A percentile compares a stretch with the other conserved stretches of the same genome.
Evolutionary conservation across 2,797 vertebrate species (phyloP).

Genomic region (Centropyge bicolor): DNA sequence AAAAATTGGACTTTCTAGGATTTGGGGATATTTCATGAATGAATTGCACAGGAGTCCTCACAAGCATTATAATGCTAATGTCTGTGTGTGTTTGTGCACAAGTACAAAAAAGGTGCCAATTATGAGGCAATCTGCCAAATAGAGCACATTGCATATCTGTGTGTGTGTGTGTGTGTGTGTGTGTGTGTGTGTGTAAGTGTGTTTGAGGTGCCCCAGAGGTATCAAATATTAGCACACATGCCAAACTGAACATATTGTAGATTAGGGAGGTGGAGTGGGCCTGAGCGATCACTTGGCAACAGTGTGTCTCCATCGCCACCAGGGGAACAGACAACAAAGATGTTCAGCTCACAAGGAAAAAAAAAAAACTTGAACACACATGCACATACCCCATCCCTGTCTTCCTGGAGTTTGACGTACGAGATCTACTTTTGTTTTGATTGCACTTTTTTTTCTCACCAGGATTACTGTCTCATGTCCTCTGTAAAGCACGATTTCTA

Average conservation of each 20-base stretch:
- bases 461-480: conserved; percentile 1
- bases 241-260: conserved; percentile 80
- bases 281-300: conserved; percentile 68
- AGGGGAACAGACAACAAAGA: conserved; percentile 55
- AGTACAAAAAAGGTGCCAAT: conserved; percentile 55
- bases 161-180: conserved; percentile 33
- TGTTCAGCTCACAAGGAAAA: conserved; percentile 22
- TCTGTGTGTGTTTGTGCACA: conserved; percentile 23
- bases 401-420: conserved; percentile 9
- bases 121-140: conserved; percentile 65
- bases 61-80: conserved; percentile 13
- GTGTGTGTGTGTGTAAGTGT: conserved; percentile 17
- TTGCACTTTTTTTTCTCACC: background rate
- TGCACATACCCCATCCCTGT: background rate
- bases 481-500: background rate
- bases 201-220: conserved; percentile 62
- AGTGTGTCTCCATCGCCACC: conserved; percentile 46
- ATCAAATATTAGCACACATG: conserved; percentile 65
- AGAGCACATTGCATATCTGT: conserved; percentile 58
- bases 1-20: background rate
- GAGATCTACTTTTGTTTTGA: conserved; percentile 1
- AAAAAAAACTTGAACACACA: background rate
- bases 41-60: background rate
- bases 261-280: conserved; percentile 60
- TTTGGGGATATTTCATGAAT: conserved; percentile 46